These are phyloP conservation scores for Antitype chi DNA, from an alignment of 2,888 invertebrate genomes.

Conservation along the genomic window DNA sequence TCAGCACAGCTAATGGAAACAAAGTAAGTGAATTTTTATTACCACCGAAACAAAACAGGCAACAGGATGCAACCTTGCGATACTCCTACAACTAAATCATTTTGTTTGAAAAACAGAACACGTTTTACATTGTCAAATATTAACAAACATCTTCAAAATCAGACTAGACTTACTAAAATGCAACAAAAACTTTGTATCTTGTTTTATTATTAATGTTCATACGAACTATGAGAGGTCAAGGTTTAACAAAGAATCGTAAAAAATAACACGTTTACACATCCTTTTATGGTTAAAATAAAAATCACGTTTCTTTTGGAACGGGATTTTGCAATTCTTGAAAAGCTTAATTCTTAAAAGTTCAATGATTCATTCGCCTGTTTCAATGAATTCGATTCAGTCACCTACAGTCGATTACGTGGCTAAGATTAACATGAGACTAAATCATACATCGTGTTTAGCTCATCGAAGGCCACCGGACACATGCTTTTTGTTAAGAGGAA, in stretches of 20 bases:
- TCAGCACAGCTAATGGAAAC: conserved; percentile 91
- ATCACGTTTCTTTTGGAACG: background rate
- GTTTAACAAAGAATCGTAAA: conserved; percentile 23
- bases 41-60: conserved; percentile 33
- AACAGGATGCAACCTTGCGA: conserved; percentile 42
- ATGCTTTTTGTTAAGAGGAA: conserved; percentile 80
- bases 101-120: conserved; percentile 15
- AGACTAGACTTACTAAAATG: conserved; percentile 5
- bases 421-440: conserved; percentile 49
- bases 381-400: conserved; percentile 50
- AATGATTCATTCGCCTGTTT: conserved; percentile 49
- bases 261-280: conserved; percentile 29
- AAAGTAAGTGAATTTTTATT: conserved; percentile 73
- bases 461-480: conserved; percentile 81
- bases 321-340: conserved; percentile 20
- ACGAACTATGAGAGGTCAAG: conserved; percentile 49
- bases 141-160: conserved; percentile 12
- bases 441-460: conserved; percentile 72
- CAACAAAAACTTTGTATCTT: conserved; percentile 30
- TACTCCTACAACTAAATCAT: conserved; percentile 37
- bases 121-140: conserved; percentile 27
- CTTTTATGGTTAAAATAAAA: conserved; percentile 10
- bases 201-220: conserved; percentile 17
- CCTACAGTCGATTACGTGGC: conserved; percentile 53
- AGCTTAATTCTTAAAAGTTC: conserved; percentile 40